Base-by-base conservation (phyloP, 2,888 invertebrate genomes). In the Leptothorax acervorum region DNA sequence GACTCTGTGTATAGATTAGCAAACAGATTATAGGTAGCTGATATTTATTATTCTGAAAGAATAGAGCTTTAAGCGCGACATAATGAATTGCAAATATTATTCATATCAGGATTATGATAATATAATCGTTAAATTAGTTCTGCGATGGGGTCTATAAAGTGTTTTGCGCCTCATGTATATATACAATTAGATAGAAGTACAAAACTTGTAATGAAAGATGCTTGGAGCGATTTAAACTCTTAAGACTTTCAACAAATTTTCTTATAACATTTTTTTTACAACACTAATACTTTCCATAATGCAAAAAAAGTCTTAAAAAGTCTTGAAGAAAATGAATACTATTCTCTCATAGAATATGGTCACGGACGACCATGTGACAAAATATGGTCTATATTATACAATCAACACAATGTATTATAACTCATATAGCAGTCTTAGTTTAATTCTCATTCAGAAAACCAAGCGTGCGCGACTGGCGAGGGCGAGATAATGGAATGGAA, bases 401-500 rank as follows among this genome's bases (percentile, higher is more conserved):
- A 23, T 23, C 23, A 48, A 45, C 8, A 23, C 18, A 76, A 65
- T 63, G 42, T 42, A 35, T 65, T 35, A 18, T 66, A 55, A 65
- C 39, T 55, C 18, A 12, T 15, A 35, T 6, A 48, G 11, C 28
- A 23, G 60, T 42, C 35, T 57, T 48, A 45, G 55, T 42, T 78
- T 8, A 48, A 45, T 78, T 65, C 23, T 53, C 35, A 42, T 57
- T 60, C 57, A 76, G 28, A 15, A 66, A 78, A 65, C 35, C 18
- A 63, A 31, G 15, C 78, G 35, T 62, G 31, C 76, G 63, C 68
- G 83, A 81, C 51, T 85, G 85, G 53, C 75, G 60, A 51, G 76
- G 63, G 79, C 68, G 82, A 85, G 87, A 86, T 88, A 88, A 88
- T 89, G 74, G 84, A 85, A 85, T 83, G 79, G 86, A 90, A 88